Percentiles rank a stretch among this genome's conserved stretches.
phyloP scores from a whole-genome alignment of 2,888 invertebrate species.

The Abscondita cerata region DNA sequence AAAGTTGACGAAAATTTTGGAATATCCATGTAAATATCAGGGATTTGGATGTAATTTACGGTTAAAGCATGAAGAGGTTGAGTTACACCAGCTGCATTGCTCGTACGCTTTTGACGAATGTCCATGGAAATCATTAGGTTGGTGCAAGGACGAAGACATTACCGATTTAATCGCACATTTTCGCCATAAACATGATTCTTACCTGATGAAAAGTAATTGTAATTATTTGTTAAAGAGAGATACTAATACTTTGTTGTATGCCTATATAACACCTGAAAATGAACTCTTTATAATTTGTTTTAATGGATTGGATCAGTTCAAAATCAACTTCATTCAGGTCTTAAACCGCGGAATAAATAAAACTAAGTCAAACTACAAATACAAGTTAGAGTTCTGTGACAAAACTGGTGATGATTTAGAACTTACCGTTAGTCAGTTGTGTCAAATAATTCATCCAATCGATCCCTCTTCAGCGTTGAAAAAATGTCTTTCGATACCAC shows the following conservation, averaged over 20 bases:
- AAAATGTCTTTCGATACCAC: constrained; percentile 15
- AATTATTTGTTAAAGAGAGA: not conserved
- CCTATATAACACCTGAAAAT: not conserved
- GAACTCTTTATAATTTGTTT: constrained; percentile 17
- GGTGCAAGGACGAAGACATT: constrained; percentile 3
- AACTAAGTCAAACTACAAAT: constrained; percentile 9
- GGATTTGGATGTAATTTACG: constrained; percentile 47
- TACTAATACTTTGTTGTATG: constrained; percentile 7
- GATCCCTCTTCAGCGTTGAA: constrained; percentile 1
- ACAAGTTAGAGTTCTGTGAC: constrained; percentile 12
- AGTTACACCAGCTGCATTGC: constrained; percentile 46
- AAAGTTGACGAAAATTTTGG: constrained; percentile 46
- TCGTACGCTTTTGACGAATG: constrained; percentile 46
- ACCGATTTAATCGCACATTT: constrained; percentile 27
- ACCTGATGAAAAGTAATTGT: constrained; percentile 5
- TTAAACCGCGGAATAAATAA: constrained; percentile 11
- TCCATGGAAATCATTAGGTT: constrained; percentile 37
- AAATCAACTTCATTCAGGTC: constrained; percentile 11
- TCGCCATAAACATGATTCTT: constrained; percentile 14
- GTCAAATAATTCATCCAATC: constrained; percentile 6
- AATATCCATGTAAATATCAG: constrained; percentile 49
- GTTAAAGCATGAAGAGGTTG: constrained; percentile 40
- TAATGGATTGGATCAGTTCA: constrained; percentile 3
- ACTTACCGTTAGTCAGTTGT: constrained; percentile 16
- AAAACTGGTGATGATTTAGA: constrained; percentile 7